phyloP scores from a whole-genome alignment of 1,140 invertebrate species.

The Octopus bimaculoides region DNA sequence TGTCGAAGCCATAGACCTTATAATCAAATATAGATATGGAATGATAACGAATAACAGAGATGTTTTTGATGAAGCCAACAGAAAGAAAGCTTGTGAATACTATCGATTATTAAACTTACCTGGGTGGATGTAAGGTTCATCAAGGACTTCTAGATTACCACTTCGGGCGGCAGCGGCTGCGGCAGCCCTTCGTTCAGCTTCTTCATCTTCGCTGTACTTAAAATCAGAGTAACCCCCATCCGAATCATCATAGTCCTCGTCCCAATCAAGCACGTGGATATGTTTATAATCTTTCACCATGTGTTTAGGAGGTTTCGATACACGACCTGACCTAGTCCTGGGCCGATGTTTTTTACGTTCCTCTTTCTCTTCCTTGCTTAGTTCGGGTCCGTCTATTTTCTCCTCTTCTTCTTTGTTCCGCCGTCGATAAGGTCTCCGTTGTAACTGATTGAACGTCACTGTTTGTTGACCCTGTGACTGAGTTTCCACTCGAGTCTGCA shows the following conservation, averaged over 20 bases:
- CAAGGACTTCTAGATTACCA: constrained; percentile 22
- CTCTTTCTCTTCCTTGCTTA: constrained; percentile 60
- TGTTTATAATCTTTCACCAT: constrained; percentile 71
- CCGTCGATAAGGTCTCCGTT: constrained; percentile 38
- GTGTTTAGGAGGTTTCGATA: constrained; percentile 68
- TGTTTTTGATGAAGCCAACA: too few species aligned
- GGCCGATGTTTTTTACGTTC: constrained; percentile 64
- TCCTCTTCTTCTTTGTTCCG: constrained; percentile 53
- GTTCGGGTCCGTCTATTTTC: constrained; percentile 47
- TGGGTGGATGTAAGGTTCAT: constrained; percentile 23
- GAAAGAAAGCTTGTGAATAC: too few species aligned
- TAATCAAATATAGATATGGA: too few species aligned
- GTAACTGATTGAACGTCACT: constrained; percentile 17
- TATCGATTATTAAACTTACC: constrained; percentile 17
- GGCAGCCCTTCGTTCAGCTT: constrained; percentile 43
- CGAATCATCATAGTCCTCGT: constrained; percentile 65
- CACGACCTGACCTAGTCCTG: constrained; percentile 64
- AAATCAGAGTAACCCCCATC: constrained; percentile 70
- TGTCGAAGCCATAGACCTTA: too few species aligned
- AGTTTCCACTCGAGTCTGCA: constrained; percentile 20
- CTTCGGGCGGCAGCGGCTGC: constrained; percentile 2
- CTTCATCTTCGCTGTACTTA: constrained; percentile 61
- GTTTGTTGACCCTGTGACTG: constrained; percentile 30
- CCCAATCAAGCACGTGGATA: constrained; percentile 65
- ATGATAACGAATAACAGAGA: too few species aligned